Percentiles rank a stretch among this genome's conserved stretches.
Evolutionary conservation across 53 echinoderm and acorn worm species (phyloP).

Genomic region (Holothuria leucospilota): DNA sequence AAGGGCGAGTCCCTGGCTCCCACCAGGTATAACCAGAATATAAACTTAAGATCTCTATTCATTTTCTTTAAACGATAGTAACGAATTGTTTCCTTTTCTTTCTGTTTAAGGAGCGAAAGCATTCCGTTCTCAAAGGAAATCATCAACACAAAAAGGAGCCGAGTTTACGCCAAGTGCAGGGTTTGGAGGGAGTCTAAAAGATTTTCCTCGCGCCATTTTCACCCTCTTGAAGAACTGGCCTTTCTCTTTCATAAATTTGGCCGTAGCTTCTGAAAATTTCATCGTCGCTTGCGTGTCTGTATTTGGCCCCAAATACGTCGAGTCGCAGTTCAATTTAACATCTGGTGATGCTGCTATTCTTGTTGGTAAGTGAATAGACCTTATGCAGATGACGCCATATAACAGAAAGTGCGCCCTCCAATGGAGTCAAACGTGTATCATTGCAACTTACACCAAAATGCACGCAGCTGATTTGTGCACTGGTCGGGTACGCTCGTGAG

Average conservation of each 20-base stretch:
- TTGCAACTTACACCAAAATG: no score
- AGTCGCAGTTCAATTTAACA: slow-evolving; percentile 89
- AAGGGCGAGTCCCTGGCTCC: no score
- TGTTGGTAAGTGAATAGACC: slow-evolving; percentile 64
- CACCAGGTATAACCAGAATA: no score
- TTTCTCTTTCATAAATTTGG: slow-evolving; percentile 75
- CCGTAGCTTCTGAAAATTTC: slow-evolving; percentile 77
- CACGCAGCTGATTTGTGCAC: no score
- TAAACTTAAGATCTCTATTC: no score
- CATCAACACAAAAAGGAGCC: slow-evolving; percentile 67
- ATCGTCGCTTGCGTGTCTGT: slow-evolving; percentile 85
- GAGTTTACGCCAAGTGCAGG: slow-evolving; percentile 58
- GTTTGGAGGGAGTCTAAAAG: slow-evolving; percentile 42
- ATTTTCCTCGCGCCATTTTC: slow-evolving; percentile 84
- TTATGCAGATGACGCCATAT: no score
- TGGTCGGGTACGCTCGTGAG: no score
- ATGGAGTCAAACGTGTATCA: no score
- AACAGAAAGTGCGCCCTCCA: no score
- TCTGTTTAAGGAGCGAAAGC: slow-evolving; percentile 4
- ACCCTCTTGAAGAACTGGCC: slow-evolving; percentile 80
- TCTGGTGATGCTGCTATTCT: slow-evolving; percentile 82
- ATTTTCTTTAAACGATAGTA: no score
- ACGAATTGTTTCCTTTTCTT: no score
- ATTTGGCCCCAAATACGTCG: slow-evolving; percentile 92
- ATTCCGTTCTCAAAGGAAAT: neutral